Evolutionary conservation across 2,113 vertebrate species (phyloP), one percentile per base, ranked within the genome.

Genomic region (Melanostigma gelatinosum): DNA sequence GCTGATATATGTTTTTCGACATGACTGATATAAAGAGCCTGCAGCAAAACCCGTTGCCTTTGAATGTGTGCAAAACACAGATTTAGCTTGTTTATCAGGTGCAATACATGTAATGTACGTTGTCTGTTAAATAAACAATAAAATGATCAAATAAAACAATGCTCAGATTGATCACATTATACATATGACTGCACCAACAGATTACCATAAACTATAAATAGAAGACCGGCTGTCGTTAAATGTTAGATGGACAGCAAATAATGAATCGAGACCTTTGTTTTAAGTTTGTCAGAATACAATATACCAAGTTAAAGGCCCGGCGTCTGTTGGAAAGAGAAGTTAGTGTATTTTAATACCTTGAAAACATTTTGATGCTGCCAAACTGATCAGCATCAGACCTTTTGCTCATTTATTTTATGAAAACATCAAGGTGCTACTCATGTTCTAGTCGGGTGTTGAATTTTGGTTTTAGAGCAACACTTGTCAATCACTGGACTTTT

Each of bases 121-220:
- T 66, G 16, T 74, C 34, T 64, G 1, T 69, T 50, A 70, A 75
- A 80, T 38, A 22, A 68, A 77, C 9, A 78, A n/a, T 46, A 4
- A 32, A 75, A 12, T 24, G 1, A 54, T 18, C 3, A 6, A 34
- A 34, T 34, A 34, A 34, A 34, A 34, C 12, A 52, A 70, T 40
- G 46, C 4, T 18, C 46, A 16, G 54, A 46, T 55, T 18, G 7
- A n/a, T 62, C 4, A 36, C 10, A 40, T 32, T 24, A 40, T 8
- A 50, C 10, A 61, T 20, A 2, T 6, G 32, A 20, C 72, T 36
- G 22, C 29, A 62, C 29, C n/a, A 0, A 12, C 13, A 34, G 6
- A 46, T 48, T 20, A 11, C 10, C 65, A 67, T n/a, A 20, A 48
- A 48, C 10, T 22, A 16, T 32, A 32, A 9, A 22, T 22, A 3